Evolutionary conservation across 2,888 invertebrate species (phyloP).

Genomic region (Furcula furcula): DNA sequence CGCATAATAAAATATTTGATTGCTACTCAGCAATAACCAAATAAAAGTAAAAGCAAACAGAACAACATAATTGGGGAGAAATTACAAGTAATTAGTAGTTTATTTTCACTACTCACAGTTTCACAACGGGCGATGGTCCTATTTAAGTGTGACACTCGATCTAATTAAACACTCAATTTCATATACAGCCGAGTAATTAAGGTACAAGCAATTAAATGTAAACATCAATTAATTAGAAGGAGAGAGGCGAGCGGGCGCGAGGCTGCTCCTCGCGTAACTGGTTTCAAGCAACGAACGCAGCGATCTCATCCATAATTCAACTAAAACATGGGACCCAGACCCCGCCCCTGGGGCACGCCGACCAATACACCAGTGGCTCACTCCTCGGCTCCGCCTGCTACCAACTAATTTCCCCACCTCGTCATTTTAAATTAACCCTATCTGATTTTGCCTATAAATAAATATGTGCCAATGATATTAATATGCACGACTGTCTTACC

Average conservation of each 20-base stretch:
- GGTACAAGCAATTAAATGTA: conserved; percentile 75
- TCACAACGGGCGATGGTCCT: conserved; percentile 9
- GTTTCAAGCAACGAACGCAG: conserved; percentile 67
- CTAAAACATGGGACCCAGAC: conserved; percentile 78
- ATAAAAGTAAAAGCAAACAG: conserved; percentile 1
- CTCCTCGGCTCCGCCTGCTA: conserved; percentile 71
- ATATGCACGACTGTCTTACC: conserved; percentile 6
- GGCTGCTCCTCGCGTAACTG: conserved; percentile 74
- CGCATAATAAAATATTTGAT: too few relatives aligned
- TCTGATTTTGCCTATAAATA: conserved; percentile 69
- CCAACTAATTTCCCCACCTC: conserved; percentile 68
- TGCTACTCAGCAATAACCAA: too few relatives aligned
- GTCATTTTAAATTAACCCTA: conserved; percentile 68
- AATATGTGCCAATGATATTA: conserved; percentile 66
- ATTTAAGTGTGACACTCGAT: conserved; percentile 42
- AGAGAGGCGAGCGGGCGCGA: conserved; percentile 75
- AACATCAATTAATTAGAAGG: conserved; percentile 79
- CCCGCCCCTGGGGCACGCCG: conserved; percentile 74
- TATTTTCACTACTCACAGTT: conserved; percentile 20
- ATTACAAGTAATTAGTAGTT: conserved; percentile 4
- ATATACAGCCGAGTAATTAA: conserved; percentile 68
- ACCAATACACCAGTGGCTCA: conserved; percentile 67
- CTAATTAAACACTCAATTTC: conserved; percentile 68
- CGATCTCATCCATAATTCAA: conserved; percentile 79
- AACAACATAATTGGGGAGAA: conserved; percentile 8